phyloP scores from a whole-genome alignment of 2,888 invertebrate species.

The Micoletzkya japonica region DNA sequence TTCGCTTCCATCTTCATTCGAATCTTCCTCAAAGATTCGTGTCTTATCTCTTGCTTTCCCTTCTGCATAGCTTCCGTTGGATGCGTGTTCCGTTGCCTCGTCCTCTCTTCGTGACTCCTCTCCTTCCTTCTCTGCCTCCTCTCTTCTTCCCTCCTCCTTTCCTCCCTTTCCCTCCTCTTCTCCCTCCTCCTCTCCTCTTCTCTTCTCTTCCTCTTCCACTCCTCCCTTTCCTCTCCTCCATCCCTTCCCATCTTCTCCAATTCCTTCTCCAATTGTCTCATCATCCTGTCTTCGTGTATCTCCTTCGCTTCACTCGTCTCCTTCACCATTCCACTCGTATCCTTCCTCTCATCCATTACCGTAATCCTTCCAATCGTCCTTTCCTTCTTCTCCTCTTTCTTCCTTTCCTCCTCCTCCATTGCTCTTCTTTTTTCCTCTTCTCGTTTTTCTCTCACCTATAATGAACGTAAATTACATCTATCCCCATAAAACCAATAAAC shows the following conservation, averaged over 20 bases:
- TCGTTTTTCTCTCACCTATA: no score
- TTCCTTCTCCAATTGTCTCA: neutral
- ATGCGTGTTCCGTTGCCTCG: neutral
- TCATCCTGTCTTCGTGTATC: neutral
- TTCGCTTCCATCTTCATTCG: no score
- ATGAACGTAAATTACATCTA: no score
- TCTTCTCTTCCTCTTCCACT: neutral
- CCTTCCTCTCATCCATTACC: no score
- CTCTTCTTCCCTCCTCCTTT: neutral
- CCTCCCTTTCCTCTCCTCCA: no score
- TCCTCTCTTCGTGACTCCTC: neutral
- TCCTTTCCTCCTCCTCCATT: conserved; percentile 14
- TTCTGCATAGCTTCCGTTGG: no score
- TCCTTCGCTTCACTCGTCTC: neutral
- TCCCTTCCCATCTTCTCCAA: no score
- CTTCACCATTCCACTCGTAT: no score
- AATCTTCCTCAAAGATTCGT: no score
- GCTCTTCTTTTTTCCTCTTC: neutral
- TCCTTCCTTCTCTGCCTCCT: neutral
- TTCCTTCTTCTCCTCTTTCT: neutral
- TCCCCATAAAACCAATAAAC: no score
- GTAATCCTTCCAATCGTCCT: no score
- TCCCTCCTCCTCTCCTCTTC: neutral
- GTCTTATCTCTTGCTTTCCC: no score
- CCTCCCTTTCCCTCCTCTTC: neutral